A percentile compares a stretch with the other conserved stretches of the same genome.
Conservation (phyloP, 2,113 vertebrate genomes). For the Notiomystis cincta region DNA sequence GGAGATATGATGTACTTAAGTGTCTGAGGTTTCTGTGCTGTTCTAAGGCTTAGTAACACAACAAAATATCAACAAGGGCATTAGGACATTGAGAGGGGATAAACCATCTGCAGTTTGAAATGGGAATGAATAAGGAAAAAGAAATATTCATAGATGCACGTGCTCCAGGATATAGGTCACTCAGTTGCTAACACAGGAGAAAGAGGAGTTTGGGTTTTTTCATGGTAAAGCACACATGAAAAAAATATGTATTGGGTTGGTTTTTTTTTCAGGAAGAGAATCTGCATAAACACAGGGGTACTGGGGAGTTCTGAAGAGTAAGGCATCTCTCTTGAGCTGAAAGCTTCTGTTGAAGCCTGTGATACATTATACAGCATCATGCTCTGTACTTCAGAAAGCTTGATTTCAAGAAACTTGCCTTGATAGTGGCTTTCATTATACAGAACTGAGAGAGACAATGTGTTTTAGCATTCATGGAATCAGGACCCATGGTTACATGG, state of each 20-base stretch:
- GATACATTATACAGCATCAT: not conserved
- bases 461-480: not conserved
- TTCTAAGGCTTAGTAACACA: not conserved
- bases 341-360: not conserved
- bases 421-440: not conserved
- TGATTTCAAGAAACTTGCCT: not conserved
- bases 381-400: not conserved
- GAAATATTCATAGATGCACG: not conserved
- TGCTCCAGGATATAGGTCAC: not conserved
- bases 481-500: rapidly evolving
- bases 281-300: not conserved
- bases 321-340: not conserved
- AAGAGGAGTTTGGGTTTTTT: not conserved
- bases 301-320: not conserved
- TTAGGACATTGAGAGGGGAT: not conserved
- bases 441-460: not conserved
- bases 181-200: not conserved
- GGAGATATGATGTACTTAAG: not conserved
- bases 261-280: not conserved
- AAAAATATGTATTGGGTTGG: rapidly evolving
- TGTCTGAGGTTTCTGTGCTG: not conserved
- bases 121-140: not conserved
- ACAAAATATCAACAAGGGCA: not conserved
- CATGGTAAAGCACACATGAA: not conserved
- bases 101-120: not conserved